Evolutionary conservation across 2,797 vertebrate species (phyloP), one percentile per base, ranked within the genome.

Genomic region (Agapornis canus): DNA sequence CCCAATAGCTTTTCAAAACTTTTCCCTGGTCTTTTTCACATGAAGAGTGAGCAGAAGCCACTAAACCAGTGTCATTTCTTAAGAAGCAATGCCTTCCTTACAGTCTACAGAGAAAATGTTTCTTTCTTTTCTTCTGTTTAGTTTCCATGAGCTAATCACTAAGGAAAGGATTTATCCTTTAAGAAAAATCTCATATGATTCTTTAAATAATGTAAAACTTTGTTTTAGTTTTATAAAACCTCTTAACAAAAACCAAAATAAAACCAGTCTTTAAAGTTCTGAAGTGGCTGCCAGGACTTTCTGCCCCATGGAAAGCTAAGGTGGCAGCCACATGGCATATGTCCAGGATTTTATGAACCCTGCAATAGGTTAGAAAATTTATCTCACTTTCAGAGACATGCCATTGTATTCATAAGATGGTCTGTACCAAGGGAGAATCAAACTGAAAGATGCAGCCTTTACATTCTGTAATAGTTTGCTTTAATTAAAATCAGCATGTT

Each of bases 241-340:
- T 95, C 42, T 69, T 14, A n/a, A 69, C 63, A 77, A 65, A 13
- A 21, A 1, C 5, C 6, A 59, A 10, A 17, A 5, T 6, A 13
- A 52, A 52, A 20, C 29, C 51, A 52, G 51, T 83, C 49, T 89
- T 56, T 75, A 49, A 94, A 72, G 57, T 91, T 78, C 69, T 86
- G 42, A 88, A 92, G 19, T 51, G 32, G 63, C 83, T 96, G 59
- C 76, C 84, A 88, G 66, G 72, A 93, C 32, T 96, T 91, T 82
- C 61, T 86, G 47, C 88, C 92, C 72, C 80, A 70, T 0, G 40
- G 85, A 85, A 76, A 76, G 29, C 43, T 59, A 86, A 96, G 69
- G 82, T 94, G 76, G 69, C 82, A 97, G 85, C 63, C 82, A 92
- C 56, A 94, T 92, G 84, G 93, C 85, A 86, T 90, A 93, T 66